Conservation (phyloP, 2,113 vertebrate genomes). For the Chionodraco myersi region DNA sequence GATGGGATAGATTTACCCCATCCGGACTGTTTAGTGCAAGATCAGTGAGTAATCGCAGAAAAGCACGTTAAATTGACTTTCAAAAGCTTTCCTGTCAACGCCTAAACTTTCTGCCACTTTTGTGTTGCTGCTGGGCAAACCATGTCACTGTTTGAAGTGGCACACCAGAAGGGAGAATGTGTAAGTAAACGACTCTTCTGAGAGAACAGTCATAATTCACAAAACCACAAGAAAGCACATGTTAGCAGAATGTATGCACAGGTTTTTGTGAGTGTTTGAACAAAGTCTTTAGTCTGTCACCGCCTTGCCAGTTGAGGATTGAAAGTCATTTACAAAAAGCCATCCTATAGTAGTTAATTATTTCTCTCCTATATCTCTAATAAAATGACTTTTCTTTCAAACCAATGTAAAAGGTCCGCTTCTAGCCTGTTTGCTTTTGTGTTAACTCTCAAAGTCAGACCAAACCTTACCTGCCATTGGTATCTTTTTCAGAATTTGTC, state of each 20-base stretch:
- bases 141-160: constrained; percentile 6
- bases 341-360: neutral
- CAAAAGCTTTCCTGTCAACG: constrained; percentile 40
- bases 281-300: neutral
- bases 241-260: neutral
- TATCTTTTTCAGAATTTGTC: neutral
- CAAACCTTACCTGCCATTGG: neutral
- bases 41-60: constrained; percentile 61
- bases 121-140: neutral
- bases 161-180: constrained; percentile 22
- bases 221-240: constrained; percentile 5
- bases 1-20: constrained; percentile 42
- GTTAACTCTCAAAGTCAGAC: constrained; percentile 5
- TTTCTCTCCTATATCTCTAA: neutral
- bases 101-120: constrained; percentile 45
- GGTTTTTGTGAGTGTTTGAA: neutral
- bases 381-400: neutral
- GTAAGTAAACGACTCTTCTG: constrained; percentile 7
- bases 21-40: constrained; percentile 47
- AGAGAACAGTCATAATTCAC: neutral
- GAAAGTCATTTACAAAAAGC: neutral
- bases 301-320: neutral
- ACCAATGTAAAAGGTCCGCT: neutral
- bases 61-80: constrained; percentile 66
- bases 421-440: neutral